Evolutionary conservation across 2,888 invertebrate species (phyloP).

Genomic region (Thera obeliscata): DNA sequence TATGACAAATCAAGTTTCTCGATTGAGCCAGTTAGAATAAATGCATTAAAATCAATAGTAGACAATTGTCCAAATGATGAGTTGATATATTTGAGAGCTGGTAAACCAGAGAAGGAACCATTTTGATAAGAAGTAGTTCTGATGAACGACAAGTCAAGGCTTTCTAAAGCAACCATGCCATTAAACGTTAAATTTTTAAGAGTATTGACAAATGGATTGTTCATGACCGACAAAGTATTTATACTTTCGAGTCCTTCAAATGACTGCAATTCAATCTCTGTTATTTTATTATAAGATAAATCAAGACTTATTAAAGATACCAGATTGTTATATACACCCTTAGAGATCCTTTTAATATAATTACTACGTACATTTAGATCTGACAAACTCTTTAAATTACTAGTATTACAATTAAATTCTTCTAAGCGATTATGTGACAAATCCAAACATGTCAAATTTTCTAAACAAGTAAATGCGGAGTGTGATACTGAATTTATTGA

Average conservation of each 20-base stretch:
- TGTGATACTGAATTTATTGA: constrained; percentile 25
- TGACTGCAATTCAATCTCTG: constrained; percentile 25
- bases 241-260: constrained; percentile 28
- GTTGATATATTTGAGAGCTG: constrained; percentile 30
- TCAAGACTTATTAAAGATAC: constrained; percentile 28
- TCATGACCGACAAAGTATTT: constrained; percentile 11
- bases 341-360: constrained; percentile 22
- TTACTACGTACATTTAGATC: constrained; percentile 28
- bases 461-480: constrained; percentile 31
- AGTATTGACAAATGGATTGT: constrained; percentile 28
- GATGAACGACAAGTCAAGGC: constrained; percentile 28
- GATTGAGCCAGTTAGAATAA: constrained; percentile 33
- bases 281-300: constrained; percentile 34
- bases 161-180: constrained; percentile 28
- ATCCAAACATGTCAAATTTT: constrained; percentile 26
- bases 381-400: constrained; percentile 23
- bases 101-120: constrained; percentile 34
- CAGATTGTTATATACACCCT: constrained; percentile 24
- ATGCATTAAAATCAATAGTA: constrained; percentile 34
- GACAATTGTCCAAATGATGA: constrained; percentile 38
- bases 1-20: constrained; percentile 38
- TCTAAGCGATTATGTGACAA: constrained; percentile 35
- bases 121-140: constrained; percentile 32
- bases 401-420: constrained; percentile 30
- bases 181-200: constrained; percentile 29